These are phyloP conservation scores for Malthinus seriepunctatus DNA, from an alignment of 2,888 invertebrate genomes.

Conservation along the genomic window DNA sequence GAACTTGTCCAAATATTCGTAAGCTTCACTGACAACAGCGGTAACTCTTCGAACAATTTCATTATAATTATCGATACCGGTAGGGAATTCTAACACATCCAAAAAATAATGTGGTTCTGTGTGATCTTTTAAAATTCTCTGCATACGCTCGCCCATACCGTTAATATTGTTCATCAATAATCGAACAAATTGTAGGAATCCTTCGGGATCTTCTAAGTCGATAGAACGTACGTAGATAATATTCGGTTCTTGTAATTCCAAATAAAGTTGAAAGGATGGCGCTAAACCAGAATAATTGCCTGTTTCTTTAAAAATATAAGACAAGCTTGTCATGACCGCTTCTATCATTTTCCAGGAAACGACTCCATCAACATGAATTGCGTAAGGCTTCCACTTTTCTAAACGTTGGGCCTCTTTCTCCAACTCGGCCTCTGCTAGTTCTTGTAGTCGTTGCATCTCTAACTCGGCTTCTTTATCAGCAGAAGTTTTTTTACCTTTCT, in stretches of 20 bases:
- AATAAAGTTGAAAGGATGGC: constrained; percentile 77
- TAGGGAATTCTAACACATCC: constrained; percentile 63
- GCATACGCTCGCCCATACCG: constrained; percentile 72
- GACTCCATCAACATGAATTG: constrained; percentile 66
- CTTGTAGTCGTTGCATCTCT: constrained; percentile 35
- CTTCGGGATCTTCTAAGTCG: constrained; percentile 65
- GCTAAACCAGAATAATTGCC: constrained; percentile 57
- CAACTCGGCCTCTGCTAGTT: constrained; percentile 37
- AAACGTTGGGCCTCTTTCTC: constrained; percentile 23
- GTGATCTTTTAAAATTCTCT: constrained; percentile 57
- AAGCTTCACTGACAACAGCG: constrained; percentile 50
- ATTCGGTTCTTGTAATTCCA: constrained; percentile 73
- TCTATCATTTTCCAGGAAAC: constrained; percentile 61
- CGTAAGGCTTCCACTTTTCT: constrained; percentile 64
- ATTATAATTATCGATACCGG: constrained; percentile 62
- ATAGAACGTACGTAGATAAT: constrained; percentile 77
- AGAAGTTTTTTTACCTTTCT: constrained; percentile 22
- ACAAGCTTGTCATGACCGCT: constrained; percentile 60
- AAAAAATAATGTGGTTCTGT: constrained; percentile 39
- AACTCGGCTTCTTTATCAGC: constrained; percentile 29
- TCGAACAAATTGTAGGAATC: constrained; percentile 70
- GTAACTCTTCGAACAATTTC: constrained; percentile 57
- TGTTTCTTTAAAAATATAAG: constrained; percentile 65
- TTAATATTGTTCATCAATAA: constrained; percentile 77
- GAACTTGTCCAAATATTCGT: constrained; percentile 56